Evolutionary conservation across 2,113 vertebrate genomes (phyloP).

Genomic region (Podarcis raffonei): DNA sequence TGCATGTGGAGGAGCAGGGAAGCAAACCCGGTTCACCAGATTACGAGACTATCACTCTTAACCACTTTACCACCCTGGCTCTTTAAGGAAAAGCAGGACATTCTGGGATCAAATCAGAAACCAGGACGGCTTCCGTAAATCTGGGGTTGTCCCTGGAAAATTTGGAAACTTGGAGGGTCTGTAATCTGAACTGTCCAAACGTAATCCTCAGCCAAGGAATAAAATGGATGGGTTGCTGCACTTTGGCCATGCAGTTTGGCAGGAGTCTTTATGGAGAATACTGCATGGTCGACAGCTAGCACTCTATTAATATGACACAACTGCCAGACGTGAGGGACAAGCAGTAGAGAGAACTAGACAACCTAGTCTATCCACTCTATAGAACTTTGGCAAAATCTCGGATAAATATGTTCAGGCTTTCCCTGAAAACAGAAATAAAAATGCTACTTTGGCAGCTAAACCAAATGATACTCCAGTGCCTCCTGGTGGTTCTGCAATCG

Average conservation of each 20-base stretch:
- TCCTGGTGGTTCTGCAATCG: background rate
- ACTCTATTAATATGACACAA: background rate
- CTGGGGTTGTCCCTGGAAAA: too few species aligned
- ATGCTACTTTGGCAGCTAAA: conserved; percentile 1
- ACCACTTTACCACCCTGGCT: too few species aligned
- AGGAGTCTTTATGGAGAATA: too few species aligned
- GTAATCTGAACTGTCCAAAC: background rate
- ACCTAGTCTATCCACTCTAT: too few species aligned
- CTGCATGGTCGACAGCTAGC: background rate
- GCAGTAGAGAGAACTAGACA: background rate
- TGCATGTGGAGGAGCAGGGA: too few species aligned
- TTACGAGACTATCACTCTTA: too few species aligned
- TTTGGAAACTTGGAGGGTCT: too few species aligned
- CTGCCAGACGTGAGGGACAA: background rate
- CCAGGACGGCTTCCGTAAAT: too few species aligned
- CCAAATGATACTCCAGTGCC: conserved; percentile 25
- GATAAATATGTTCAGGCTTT: background rate
- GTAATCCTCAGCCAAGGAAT: background rate
- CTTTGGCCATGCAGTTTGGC: background rate
- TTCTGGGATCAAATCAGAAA: too few species aligned
- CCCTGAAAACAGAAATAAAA: background rate
- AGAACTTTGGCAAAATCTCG: background rate
- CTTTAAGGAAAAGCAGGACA: too few species aligned
- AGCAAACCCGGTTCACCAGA: too few species aligned
- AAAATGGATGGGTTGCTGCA: background rate